A percentile compares a stretch with the other conserved stretches of the same genome.
Conservation (phyloP, 1,140 invertebrate species). For the Trichonephila inaurata region DNA sequence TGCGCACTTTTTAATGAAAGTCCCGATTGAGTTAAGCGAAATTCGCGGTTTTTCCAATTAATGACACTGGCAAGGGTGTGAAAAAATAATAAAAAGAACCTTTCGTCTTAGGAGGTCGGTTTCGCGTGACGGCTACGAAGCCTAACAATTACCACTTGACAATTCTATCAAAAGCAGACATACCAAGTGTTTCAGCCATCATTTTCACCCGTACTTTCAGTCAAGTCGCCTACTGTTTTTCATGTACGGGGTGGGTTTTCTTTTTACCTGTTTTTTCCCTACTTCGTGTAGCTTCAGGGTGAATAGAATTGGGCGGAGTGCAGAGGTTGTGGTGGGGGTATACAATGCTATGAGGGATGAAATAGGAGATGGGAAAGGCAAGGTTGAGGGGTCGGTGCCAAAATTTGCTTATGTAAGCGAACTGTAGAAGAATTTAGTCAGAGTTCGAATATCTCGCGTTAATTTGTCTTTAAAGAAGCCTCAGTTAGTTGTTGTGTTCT, state of each 20-base stretch:
- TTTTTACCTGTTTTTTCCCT: conserved; percentile 46
- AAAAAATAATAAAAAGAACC: conserved; percentile 34
- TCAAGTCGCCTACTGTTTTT: conserved; percentile 67
- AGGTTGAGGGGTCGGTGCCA: not conserved
- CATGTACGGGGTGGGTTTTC: conserved; percentile 45
- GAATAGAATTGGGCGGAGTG: conserved; percentile 46
- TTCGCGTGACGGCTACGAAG: conserved; percentile 59
- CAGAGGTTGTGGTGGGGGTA: conserved; percentile 41
- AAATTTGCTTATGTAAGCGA: not conserved
- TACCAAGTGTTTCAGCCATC: conserved; percentile 60
- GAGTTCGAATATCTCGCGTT: too few species aligned
- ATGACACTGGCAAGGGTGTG: conserved; percentile 43
- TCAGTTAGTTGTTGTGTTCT: too few species aligned
- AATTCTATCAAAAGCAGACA: conserved; percentile 73
- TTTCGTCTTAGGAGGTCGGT: conserved; percentile 66
- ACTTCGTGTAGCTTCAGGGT: conserved; percentile 43
- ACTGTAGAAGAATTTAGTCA: too few species aligned
- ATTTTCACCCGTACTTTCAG: conserved; percentile 55
- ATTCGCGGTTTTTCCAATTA: conserved; percentile 66
- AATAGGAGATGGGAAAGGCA: conserved; percentile 47
- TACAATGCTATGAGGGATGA: conserved; percentile 55
- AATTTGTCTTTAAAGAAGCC: too few species aligned
- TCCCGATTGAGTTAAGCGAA: not conserved
- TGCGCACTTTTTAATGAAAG: not conserved
- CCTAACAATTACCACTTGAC: conserved; percentile 70